A percentile compares a stretch with the other conserved stretches of the same genome.
These are phyloP conservation scores for Drosophila ohnishii DNA, from an alignment of 1,140 invertebrate species.

Conservation along the genomic window DNA sequence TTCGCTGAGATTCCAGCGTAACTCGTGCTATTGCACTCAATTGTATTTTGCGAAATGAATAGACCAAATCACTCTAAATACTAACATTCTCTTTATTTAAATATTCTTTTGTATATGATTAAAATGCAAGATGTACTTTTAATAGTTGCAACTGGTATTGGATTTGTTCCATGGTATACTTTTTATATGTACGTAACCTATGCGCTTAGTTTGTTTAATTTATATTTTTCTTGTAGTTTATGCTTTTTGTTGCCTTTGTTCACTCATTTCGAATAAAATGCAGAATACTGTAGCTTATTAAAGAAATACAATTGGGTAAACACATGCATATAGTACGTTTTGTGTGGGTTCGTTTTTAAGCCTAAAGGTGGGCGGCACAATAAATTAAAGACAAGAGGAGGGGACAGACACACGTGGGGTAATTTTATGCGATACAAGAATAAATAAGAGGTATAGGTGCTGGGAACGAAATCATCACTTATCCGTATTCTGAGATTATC, in stretches of 20 bases:
- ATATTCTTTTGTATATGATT: slow-evolving; percentile 75
- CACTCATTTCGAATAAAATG: slow-evolving; percentile 45
- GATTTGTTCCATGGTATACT: slow-evolving; percentile 71
- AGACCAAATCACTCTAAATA: slow-evolving; percentile 38
- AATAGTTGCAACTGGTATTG: slow-evolving; percentile 76
- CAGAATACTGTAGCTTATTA: slow-evolving; percentile 48
- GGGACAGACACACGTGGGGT: slow-evolving; percentile 1
- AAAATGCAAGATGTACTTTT: slow-evolving; percentile 74
- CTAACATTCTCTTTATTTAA: slow-evolving; percentile 77
- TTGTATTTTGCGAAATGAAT: background rate
- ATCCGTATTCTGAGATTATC: slow-evolving; percentile 56
- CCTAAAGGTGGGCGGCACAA: slow-evolving; percentile 62
- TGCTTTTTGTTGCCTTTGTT: slow-evolving; percentile 49
- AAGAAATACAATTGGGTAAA: slow-evolving; percentile 29
- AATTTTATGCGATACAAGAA: slow-evolving; percentile 47
- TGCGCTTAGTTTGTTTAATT: slow-evolving; percentile 46
- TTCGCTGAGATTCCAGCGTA: background rate
- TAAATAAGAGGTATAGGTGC: slow-evolving; percentile 45
- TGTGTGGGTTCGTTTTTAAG: slow-evolving; percentile 36
- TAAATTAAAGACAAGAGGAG: slow-evolving; percentile 57
- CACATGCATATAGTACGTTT: slow-evolving; percentile 7
- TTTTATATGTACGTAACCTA: slow-evolving; percentile 66
- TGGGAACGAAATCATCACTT: slow-evolving; percentile 6
- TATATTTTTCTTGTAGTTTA: slow-evolving; percentile 41
- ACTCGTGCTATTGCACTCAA: background rate